phyloP scores from a whole-genome alignment of 2,888 invertebrate species.

The Listrodromus nycthemerus region DNA sequence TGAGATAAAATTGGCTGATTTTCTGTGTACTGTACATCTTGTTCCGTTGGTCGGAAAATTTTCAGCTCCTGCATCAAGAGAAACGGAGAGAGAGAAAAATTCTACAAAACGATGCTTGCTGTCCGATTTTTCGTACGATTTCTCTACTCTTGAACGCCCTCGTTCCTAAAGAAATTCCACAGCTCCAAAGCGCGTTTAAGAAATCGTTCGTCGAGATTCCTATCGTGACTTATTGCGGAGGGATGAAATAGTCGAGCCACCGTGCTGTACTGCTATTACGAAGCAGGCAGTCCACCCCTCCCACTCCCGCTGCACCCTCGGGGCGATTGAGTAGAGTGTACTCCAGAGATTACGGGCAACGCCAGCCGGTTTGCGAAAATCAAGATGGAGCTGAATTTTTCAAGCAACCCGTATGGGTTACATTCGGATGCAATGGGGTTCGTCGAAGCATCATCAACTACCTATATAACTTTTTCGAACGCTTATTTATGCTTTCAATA shows the following conservation, averaged over 20 bases:
- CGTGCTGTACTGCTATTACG: slow-evolving; percentile 42
- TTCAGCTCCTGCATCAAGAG: not conserved
- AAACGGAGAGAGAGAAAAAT: not conserved
- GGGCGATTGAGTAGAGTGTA: slow-evolving; percentile 63
- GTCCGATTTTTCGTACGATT: slow-evolving; percentile 6
- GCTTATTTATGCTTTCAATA: too few species aligned
- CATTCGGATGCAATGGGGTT: slow-evolving; percentile 20
- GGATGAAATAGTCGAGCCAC: slow-evolving; percentile 64
- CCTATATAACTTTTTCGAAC: not conserved
- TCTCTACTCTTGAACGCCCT: not conserved
- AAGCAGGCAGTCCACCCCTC: slow-evolving; percentile 43
- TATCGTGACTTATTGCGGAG: slow-evolving; percentile 65
- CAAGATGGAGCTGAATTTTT: slow-evolving; percentile 68
- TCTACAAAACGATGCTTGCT: slow-evolving; percentile 10
- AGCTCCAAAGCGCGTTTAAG: slow-evolving; percentile 33
- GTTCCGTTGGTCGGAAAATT: not conserved
- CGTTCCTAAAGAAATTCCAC: not conserved
- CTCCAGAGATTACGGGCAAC: slow-evolving; percentile 68
- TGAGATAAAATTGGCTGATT: not conserved
- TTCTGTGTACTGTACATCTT: not conserved
- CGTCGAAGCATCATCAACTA: slow-evolving; percentile 53
- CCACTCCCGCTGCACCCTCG: slow-evolving; percentile 48
- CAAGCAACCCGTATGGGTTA: slow-evolving; percentile 41
- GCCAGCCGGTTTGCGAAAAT: slow-evolving; percentile 69
- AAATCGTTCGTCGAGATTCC: slow-evolving; percentile 65